Base-by-base conservation (phyloP, 2,797 vertebrate genomes). In the Cuculus canorus region DNA sequence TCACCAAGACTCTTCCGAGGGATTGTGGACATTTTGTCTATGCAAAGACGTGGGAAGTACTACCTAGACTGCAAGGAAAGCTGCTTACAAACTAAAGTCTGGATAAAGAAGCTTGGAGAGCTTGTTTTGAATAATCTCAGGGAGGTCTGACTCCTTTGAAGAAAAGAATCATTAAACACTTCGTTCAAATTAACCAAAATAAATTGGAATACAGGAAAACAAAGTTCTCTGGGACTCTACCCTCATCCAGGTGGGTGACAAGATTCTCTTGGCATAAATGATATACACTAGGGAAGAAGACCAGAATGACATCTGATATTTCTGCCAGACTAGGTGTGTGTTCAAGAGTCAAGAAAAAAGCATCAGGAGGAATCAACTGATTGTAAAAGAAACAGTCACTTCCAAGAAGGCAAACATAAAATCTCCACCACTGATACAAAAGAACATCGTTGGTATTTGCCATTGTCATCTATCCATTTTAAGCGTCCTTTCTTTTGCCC, bases 401-500 rank as follows among this genome's bases (percentile, higher is more conserved):
- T 86, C 25, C 35, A 79, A 56, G 52, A 70, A 37, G 18, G 23
- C 19, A 63, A 64, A n/a, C 32, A n/a, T 10, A 45, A 75, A 35
- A 41, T 25, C 68, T 60, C 19, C 43, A 65, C 8, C 10, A 6
- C 32, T 21, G 24, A 30, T 32, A 63, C 3, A 39, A 27, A 48
- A 53, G 11, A 65, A 4, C 4, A 22, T 27, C 18, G 32, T 0
- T 5, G 22, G 17, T 59, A 11, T 52, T 52, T 56, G 27, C 7
- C 64, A n/a, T 17, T 75, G 50, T 59, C 59, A 45, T n/a, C 13
- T 19, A 48, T 23, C 25, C 13, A 15, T 69, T 87, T 86, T 56
- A 59, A 59, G 19, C 2, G 1, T 2, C 1, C 1, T 17, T 24
- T 23, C 66, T n/a, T 32, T 17, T 11, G 5, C 27, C 22, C 47